These are phyloP conservation scores for Zele albiditarsus DNA, from an alignment of 2,888 invertebrate species.

Conservation along the genomic window DNA sequence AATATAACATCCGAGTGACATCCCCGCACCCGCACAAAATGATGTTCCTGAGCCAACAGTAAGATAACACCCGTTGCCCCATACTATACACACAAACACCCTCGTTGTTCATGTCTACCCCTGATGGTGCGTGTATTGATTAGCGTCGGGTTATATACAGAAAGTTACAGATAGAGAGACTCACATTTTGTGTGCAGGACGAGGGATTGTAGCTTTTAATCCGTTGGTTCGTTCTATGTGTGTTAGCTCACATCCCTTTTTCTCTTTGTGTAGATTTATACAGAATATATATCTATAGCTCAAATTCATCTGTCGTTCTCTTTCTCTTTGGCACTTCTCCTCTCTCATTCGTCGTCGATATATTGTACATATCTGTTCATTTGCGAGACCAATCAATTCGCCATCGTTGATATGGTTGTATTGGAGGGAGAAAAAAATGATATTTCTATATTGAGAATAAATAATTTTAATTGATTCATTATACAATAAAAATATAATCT, in stretches of 20 bases:
- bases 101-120: slow-evolving; percentile 24
- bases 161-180: slow-evolving; percentile 44
- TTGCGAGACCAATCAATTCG: not conserved
- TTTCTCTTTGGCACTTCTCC: not conserved
- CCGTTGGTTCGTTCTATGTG: slow-evolving; percentile 52
- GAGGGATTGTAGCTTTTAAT: slow-evolving; percentile 58
- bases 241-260: slow-evolving; percentile 34
- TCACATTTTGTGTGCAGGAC: slow-evolving; percentile 35
- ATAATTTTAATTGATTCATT: too few species aligned
- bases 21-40: not conserved
- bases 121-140: slow-evolving; percentile 61
- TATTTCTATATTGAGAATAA: too few species aligned
- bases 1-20: slow-evolving; percentile 1
- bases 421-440: too few species aligned
- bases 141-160: slow-evolving; percentile 57
- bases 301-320: not conserved
- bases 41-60: slow-evolving; percentile 44
- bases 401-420: too few species aligned
- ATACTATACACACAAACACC: slow-evolving; percentile 35
- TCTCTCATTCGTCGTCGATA: slow-evolving; percentile 37
- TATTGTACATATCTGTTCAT: slow-evolving; percentile 46
- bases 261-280: not conserved
- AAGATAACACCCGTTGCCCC: slow-evolving; percentile 58
- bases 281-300: not conserved
- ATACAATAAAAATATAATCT: too few species aligned